Evolutionary conservation across 2,113 vertebrate species (phyloP).

Genomic region (Cygnus atratus): DNA sequence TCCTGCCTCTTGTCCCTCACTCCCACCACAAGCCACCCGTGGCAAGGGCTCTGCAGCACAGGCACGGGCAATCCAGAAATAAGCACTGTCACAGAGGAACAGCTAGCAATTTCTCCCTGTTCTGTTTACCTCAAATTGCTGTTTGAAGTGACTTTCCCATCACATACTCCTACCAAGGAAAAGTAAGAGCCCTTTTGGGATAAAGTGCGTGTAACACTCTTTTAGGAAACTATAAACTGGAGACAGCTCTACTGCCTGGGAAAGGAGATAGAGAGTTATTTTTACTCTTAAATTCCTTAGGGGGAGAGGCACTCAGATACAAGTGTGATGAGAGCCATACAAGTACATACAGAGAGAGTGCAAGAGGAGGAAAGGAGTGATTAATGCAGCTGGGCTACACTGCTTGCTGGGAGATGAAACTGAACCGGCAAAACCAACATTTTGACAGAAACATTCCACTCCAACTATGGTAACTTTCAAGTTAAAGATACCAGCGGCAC

Average conservation of each 20-base stretch:
- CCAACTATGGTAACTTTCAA: neutral
- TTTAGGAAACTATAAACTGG: neutral
- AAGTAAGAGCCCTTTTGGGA: neutral
- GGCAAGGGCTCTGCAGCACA: neutral
- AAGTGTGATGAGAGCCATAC: neutral
- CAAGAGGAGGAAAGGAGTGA: neutral
- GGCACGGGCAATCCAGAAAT: neutral
- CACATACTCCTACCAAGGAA: fast-evolving
- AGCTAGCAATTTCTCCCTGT: neutral
- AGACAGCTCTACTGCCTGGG: neutral
- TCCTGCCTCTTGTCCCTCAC: neutral
- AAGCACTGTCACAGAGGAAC: neutral
- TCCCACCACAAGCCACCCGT: neutral
- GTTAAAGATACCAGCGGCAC: neutral
- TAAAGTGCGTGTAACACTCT: neutral
- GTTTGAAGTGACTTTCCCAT: neutral
- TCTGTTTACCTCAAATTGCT: neutral
- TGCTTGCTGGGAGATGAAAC: neutral
- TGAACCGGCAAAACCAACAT: neutral
- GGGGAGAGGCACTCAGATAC: neutral
- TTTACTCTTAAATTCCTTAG: conserved; percentile 44
- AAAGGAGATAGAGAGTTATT: conserved; percentile 51
- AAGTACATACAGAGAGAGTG: neutral
- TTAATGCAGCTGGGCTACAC: neutral
- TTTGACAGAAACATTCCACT: neutral